Base-by-base conservation (phyloP, 2,888 invertebrate genomes). In the Eupsilia transversa region DNA sequence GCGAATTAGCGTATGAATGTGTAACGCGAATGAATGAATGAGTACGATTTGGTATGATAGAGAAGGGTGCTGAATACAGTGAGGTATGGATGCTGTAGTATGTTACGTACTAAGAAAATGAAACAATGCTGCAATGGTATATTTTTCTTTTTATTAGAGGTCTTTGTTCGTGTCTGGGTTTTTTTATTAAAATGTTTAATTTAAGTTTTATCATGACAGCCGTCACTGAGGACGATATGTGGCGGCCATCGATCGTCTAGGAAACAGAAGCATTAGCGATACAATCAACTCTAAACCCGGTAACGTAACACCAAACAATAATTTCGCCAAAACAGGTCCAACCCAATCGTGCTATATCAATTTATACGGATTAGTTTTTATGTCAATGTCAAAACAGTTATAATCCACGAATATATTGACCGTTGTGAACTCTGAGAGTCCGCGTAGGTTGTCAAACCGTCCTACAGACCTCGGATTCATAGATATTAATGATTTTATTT, bases 341-440 rank as follows among this genome's bases (percentile, higher is more conserved):
- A 64, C 23, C 30, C 59, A 64, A 69, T 84, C 82, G 81, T 86
- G 86, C 82, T 83, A 84, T 86, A 89, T 80, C 77, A 82, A 80
- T 85, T 86, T 81, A 78, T 83, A 74, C 80, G 85, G 87, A 91
- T 89, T 90, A 87, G 77, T 88, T 87, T 88, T 88, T 86, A 79
- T 82, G 67, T 73, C 69, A 82, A 69, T 70, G 82, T 73, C 84
- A 81, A 80, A 87, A 90, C 89, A 90, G 89, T 90, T 90, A 90
- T 89, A 87, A 89, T 86, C 78, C 77, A 72, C 74, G 90, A 90
- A 91, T 91, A 91, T 82, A 91, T 91, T 91, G 88, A 91, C 91
- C 91, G 67, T 60, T 54, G 38, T 91, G 90, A 91, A 91, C 91
- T 86, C 82, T 78, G 20, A 52, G 52, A 65, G 64, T 38, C 35